Evolutionary conservation across 2,888 invertebrate genomes (phyloP).

Genomic region (Halictus ligatus): DNA sequence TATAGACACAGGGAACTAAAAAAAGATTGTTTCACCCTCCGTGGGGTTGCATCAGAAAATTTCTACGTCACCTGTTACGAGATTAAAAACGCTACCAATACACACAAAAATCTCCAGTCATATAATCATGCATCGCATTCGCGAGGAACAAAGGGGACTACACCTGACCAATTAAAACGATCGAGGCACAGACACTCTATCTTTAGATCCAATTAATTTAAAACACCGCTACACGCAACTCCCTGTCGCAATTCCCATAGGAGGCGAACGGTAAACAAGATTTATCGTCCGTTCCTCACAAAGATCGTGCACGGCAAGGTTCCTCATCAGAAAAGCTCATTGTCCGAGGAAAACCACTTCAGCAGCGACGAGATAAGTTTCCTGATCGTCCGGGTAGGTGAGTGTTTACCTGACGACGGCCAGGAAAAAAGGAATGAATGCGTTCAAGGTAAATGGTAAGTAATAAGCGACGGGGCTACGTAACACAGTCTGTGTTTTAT

Average conservation of each 20-base stretch:
- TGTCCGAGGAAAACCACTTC: background rate
- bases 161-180: background rate
- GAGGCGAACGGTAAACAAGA: background rate
- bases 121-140: background rate
- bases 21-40: background rate
- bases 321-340: background rate
- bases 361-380: background rate
- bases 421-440: constrained; percentile 4
- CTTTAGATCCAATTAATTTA: background rate
- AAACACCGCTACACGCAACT: background rate
- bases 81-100: background rate
- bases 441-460: constrained; percentile 15
- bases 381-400: background rate
- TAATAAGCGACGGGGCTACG: constrained; percentile 15
- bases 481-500: background rate
- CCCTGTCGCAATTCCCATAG: background rate
- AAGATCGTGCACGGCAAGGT: background rate
- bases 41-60: background rate
- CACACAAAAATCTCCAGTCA: background rate
- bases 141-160: background rate
- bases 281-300: background rate
- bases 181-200: background rate
- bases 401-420: background rate
- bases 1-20: background rate
- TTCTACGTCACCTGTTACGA: background rate